phyloP scores from a whole-genome alignment of 2,797 vertebrate genomes.

The Gadopsis marmoratus region DNA sequence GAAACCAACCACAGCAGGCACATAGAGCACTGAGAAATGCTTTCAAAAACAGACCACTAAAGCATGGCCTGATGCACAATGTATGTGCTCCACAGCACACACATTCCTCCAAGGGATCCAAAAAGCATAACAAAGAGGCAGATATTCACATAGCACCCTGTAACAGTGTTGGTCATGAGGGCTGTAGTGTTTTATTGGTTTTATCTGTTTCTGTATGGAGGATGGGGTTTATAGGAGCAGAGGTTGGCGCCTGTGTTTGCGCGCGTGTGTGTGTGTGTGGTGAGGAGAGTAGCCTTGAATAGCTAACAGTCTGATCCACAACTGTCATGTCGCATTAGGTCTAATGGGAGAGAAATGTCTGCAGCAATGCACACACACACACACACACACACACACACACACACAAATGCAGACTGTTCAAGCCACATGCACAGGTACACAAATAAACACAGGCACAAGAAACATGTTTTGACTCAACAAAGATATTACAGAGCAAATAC shows the following conservation, averaged over 20 bases:
- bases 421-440: conserved; percentile 21
- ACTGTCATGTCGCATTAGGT: conserved; percentile 82
- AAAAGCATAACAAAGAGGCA: conserved; percentile 6
- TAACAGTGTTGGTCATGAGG: conserved; percentile 16
- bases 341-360: conserved; percentile 69
- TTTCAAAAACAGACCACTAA: conserved; percentile 44
- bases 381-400: conserved; percentile 11
- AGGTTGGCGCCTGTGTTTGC: conserved; percentile 26
- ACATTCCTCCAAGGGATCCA: conserved; percentile 40
- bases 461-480: conserved; percentile 3
- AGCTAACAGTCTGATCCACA: conserved; percentile 81
- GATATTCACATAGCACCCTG: conserved; percentile 23
- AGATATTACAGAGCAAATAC: conserved; percentile 5
- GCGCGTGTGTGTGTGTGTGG: conserved; percentile 31
- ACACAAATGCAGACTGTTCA: conserved; percentile 15
- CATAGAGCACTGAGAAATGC: conserved; percentile 25
- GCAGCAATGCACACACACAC: conserved; percentile 27
- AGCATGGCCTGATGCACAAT: conserved; percentile 41
- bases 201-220: conserved; percentile 25
- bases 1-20: conserved; percentile 45
- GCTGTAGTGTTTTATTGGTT: conserved; percentile 4
- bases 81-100: conserved; percentile 46
- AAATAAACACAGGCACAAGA: conserved; percentile 13
- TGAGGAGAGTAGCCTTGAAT: conserved; percentile 67
- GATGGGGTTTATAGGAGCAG: conserved; percentile 26